Evolutionary conservation across 2,113 vertebrate genomes (phyloP), one percentile per base, ranked within the genome.

Genomic region (Siniperca chuatsi): DNA sequence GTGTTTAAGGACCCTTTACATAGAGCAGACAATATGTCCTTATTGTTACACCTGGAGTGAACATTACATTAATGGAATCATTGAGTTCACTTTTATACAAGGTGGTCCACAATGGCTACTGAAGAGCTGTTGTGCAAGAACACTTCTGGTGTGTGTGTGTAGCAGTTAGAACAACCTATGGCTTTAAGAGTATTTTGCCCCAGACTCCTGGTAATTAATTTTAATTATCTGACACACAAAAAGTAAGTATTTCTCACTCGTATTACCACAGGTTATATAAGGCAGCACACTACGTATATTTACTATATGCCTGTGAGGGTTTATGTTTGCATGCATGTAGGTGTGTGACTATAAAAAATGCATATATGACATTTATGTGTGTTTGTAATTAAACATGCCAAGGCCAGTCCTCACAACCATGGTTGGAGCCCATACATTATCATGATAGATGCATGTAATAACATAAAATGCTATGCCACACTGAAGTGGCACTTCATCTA

Each of bases 191-290:
- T 71, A 81, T 84, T 87, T 88, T 87, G 79, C 67, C 87, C 85
- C 79, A 91, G 89, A 92, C 87, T 92, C 55, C 46, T 83, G 82
- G 89, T 94, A 94, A 95, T 94, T 93, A 89, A 92, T 92, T 94
- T 77, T 77, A 90, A 94, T 93, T 86, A 93, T 84, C 87, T 93
- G 91, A 92, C 91, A 92, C 83, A 86, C 60, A 83, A 88, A 94
- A 89, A 86, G 90, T 94, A 93, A 92, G 87, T 94, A 92, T 85
- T 81, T 35, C 82, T 89, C 75, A 60, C 78, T 88, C 75, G 79
- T 82, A 86, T 89, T 93, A 91, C 77, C 73, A 75, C 87, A 62
- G 84, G 69, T 84, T 76, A 75, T 58, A 54, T 44, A 60, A 83
- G 74, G 80, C 67, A 57, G 48, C 55, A 13, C 57, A 13, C 50